These are phyloP conservation scores for Distichodus sexfasciatus DNA, from an alignment of 2,797 vertebrate genomes.

Conservation along the genomic window DNA sequence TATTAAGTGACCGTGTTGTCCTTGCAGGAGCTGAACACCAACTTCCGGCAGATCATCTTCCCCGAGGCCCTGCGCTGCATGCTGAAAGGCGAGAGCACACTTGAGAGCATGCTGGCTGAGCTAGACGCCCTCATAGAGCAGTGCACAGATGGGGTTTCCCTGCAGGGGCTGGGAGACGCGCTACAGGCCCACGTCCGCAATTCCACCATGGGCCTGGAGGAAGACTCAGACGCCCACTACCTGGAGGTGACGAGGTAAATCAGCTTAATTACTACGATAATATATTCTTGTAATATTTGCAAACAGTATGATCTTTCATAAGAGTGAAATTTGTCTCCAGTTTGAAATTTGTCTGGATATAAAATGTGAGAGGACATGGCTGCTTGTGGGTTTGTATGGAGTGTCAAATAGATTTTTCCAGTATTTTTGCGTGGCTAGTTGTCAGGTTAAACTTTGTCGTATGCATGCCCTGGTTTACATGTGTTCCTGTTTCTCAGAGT, in stretches of 20 bases:
- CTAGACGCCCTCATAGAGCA: constrained; percentile 92
- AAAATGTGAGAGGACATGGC: no score
- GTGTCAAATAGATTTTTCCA: no score
- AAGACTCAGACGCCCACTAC: constrained; percentile 84
- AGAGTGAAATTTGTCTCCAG: no score
- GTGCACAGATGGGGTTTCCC: constrained; percentile 86
- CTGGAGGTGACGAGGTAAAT: constrained; percentile 87
- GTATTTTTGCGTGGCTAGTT: background rate
- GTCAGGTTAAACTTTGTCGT: background rate
- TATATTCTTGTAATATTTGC: no score
- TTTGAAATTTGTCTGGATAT: no score
- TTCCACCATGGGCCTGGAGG: constrained; percentile 83
- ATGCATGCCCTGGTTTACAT: background rate
- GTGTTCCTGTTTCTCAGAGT: constrained; percentile 67
- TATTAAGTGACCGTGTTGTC: no score
- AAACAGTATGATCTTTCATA: no score
- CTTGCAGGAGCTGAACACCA: constrained; percentile 91
- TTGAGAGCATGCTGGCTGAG: constrained; percentile 91
- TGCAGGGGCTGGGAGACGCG: constrained; percentile 85
- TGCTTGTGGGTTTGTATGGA: no score
- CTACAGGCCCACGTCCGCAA: constrained; percentile 84
- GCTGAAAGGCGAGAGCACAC: constrained; percentile 91
- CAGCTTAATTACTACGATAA: no score
- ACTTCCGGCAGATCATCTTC: constrained; percentile 98
- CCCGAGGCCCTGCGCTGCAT: constrained; percentile 94